Conservation (phyloP, 92 coral and sea anemone genomes). For the Blastomussa wellsi region DNA sequence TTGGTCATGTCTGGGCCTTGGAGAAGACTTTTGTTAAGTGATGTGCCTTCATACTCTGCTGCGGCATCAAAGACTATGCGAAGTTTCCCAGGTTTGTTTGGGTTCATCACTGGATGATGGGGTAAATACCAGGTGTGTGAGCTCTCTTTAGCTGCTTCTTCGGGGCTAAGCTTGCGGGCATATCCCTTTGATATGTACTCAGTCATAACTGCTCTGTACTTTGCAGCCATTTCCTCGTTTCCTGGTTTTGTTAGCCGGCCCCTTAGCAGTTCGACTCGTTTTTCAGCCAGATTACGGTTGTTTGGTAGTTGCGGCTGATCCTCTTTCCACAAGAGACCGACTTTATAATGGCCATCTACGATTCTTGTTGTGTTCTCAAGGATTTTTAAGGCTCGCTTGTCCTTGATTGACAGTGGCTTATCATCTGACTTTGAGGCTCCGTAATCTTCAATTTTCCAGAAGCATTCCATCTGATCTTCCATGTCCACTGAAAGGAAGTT, state of each 20-base stretch:
- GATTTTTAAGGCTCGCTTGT: conserved; percentile 47
- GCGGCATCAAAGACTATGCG: conserved; percentile 9
- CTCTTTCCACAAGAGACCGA: conserved; percentile 41
- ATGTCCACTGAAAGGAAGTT: conserved; percentile 23
- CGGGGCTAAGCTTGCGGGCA: conserved; percentile 49
- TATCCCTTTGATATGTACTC: conserved; percentile 51
- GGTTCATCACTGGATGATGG: conserved; percentile 45
- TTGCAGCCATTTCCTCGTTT: conserved; percentile 33
- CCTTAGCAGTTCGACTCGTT: conserved; percentile 24
- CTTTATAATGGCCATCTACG: conserved; percentile 45
- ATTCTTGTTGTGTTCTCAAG: conserved; percentile 41
- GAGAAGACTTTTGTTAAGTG: background rate
- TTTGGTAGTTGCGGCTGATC: conserved; percentile 34
- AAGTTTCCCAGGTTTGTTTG: conserved; percentile 32
- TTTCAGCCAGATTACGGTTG: conserved; percentile 46
- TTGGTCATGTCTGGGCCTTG: conserved; percentile 47
- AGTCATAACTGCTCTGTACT: conserved; percentile 47
- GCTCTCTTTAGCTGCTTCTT: conserved; percentile 29
- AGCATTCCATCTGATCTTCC: conserved; percentile 49
- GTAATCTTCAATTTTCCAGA: conserved; percentile 62
- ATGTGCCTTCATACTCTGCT: conserved; percentile 18
- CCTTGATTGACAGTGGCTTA: conserved; percentile 47
- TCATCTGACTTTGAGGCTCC: conserved; percentile 38
- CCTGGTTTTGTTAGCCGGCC: conserved; percentile 34
- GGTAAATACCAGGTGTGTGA: conserved; percentile 50